Base-by-base conservation (phyloP, 1,140 invertebrate genomes). In the Palaemon carinicauda region DNA sequence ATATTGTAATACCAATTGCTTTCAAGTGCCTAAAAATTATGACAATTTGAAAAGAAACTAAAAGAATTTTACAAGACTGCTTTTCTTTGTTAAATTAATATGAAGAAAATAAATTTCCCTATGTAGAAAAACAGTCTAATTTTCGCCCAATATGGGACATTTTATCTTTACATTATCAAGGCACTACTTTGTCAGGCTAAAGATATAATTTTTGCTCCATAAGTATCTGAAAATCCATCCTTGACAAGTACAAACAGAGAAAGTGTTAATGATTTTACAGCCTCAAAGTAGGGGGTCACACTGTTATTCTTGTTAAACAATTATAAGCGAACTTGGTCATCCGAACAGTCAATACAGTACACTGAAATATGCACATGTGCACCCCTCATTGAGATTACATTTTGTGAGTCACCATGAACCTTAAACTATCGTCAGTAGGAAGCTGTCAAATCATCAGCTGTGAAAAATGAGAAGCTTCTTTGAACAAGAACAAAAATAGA, bases 161-260 rank as follows among this genome's bases (percentile, higher is more conserved):
- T 78, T 60, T 56, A 71, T 78, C 80, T 86, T 86, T 71, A 79
- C 60, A 80, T 82, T 51, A 74, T 80, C 77, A 86, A 86, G 84
- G 84, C 84, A 86, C 84, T 86, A 86, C 84, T 80, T 74, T 86
- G 84, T 86, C 60, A 86, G 84, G 84, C 77, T 80, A 80, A 86
- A 82, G 65, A 80, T 86, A 74, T 65, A 33, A 71, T 53, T 85
- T 50, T n/a, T 86, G 84, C 60, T 86, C 84, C 84, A 86, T 71
- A 86, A 71, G 41, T 41, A 41, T 41, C 41, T 41, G 41, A 41
- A 41, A 41, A 41, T 41, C 41, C 41, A 41, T 41, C 41, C 41
- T 41, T 41, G 41, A 41, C 41, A 41, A 9, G 41, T 41, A 41
- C 41, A 41, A 41, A 9, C 12, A 41, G 41, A 41, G 41, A 41